phyloP scores from a whole-genome alignment of 1,140 invertebrate genomes.

The Hetaerina americana region DNA sequence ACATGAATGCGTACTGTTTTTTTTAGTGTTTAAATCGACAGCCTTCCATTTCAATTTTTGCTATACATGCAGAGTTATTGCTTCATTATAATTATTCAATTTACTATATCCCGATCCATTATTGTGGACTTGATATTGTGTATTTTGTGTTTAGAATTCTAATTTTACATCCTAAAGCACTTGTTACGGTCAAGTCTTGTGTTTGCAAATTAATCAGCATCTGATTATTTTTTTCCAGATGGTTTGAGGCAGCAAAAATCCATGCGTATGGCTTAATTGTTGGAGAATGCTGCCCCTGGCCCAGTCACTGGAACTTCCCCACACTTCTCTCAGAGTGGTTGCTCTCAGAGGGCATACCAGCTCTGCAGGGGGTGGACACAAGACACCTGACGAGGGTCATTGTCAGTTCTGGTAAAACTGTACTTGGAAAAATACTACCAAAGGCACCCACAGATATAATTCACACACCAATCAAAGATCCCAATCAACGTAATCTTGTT shows the following conservation, averaged over 20 bases:
- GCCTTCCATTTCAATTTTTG: no score
- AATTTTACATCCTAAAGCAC: no score
- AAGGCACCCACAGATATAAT: constrained; percentile 28
- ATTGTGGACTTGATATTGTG: no score
- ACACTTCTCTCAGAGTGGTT: constrained; percentile 78
- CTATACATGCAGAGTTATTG: no score
- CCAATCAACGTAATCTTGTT: constrained; percentile 81
- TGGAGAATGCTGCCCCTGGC: constrained; percentile 70
- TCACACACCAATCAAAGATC: constrained; percentile 46
- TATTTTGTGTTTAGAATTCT: no score
- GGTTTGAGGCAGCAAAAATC: constrained; percentile 84
- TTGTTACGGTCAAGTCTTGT: no score
- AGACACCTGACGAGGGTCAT: constrained; percentile 77
- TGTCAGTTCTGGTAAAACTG: constrained; percentile 58
- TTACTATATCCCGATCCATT: no score
- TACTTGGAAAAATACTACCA: constrained; percentile 59
- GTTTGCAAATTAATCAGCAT: no score
- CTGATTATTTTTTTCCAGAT: constrained; percentile 28
- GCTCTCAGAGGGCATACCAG: constrained; percentile 60
- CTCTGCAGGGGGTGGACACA: constrained; percentile 84
- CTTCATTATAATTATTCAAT: no score
- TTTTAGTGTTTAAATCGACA: no score
- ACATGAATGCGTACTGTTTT: no score
- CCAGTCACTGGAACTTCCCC: constrained; percentile 78
- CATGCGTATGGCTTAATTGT: constrained; percentile 90